phyloP scores from a whole-genome alignment of 2,888 invertebrate species.

The Byasa hedistus region DNA sequence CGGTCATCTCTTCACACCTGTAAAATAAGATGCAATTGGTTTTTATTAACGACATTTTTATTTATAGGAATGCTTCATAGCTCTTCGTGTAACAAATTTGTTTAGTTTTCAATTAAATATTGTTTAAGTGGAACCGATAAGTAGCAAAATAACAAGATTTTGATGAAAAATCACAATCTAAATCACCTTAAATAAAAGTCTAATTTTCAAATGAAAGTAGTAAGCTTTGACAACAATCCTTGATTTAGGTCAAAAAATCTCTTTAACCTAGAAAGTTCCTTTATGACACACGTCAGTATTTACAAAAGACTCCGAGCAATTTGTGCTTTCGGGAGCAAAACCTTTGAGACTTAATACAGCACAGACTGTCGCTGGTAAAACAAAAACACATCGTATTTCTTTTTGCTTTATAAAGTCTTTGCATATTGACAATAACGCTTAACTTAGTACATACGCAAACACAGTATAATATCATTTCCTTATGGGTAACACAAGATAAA shows the following conservation, averaged over 20 bases:
- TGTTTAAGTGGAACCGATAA: no score
- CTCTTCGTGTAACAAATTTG: no score
- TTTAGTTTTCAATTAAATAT: no score
- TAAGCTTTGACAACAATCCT: no score
- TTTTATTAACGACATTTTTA: neutral
- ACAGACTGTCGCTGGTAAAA: neutral
- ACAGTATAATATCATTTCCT: neutral
- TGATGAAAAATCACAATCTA: no score
- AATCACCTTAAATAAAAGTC: no score
- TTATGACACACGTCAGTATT: neutral
- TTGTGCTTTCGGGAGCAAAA: constrained; percentile 11
- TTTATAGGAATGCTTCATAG: no score
- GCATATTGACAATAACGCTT: neutral
- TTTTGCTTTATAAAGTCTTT: neutral
- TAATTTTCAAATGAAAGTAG: no score
- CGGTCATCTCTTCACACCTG: constrained; percentile 75
- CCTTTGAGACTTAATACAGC: constrained; percentile 1
- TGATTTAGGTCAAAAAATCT: neutral
- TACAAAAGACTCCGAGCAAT: neutral
- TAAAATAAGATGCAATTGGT: constrained; percentile 34
- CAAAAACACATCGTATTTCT: neutral
- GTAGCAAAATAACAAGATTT: no score
- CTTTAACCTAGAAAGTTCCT: neutral
- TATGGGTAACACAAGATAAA: neutral
- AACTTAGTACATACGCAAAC: neutral